Evolutionary conservation across 2,888 invertebrate species (phyloP).

Genomic region (Lepeophtheirus nordmannii): DNA sequence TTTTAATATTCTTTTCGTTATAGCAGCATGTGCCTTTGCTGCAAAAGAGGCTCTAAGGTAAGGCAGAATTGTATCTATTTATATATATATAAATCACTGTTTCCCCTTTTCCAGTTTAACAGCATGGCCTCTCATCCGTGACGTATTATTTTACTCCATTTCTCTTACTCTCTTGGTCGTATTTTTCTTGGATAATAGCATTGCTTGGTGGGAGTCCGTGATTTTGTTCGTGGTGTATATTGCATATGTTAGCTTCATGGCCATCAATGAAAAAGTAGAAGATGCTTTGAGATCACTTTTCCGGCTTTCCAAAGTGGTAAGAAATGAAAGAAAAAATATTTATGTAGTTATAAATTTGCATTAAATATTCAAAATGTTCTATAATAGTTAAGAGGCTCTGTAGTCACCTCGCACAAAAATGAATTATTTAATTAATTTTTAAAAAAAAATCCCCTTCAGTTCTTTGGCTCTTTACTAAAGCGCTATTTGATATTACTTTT

Average conservation of each 20-base stretch:
- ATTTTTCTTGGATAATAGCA: constrained; percentile 81
- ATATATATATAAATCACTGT: background rate
- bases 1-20: constrained; percentile 94
- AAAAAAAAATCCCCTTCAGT: no score
- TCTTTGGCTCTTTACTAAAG: no score
- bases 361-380: no score
- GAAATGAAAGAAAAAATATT: background rate
- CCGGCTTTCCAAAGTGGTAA: constrained; percentile 2
- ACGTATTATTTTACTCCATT: constrained; percentile 87
- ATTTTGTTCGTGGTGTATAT: constrained; percentile 73
- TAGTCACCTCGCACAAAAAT: no score
- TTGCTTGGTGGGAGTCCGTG: constrained; percentile 85
- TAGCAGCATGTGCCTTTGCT: constrained; percentile 94
- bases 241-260: constrained; percentile 88
- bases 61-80: background rate
- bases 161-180: constrained; percentile 77
- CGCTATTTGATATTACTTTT: no score
- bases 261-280: constrained; percentile 79
- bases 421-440: no score
- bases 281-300: background rate
- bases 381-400: no score
- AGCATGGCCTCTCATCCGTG: constrained; percentile 96
- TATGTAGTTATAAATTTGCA: no score
- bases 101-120: constrained; percentile 49
- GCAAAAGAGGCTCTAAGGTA: constrained; percentile 42